Base-by-base conservation (phyloP, 2,888 invertebrate genomes). In the Chironomus tentans region DNA sequence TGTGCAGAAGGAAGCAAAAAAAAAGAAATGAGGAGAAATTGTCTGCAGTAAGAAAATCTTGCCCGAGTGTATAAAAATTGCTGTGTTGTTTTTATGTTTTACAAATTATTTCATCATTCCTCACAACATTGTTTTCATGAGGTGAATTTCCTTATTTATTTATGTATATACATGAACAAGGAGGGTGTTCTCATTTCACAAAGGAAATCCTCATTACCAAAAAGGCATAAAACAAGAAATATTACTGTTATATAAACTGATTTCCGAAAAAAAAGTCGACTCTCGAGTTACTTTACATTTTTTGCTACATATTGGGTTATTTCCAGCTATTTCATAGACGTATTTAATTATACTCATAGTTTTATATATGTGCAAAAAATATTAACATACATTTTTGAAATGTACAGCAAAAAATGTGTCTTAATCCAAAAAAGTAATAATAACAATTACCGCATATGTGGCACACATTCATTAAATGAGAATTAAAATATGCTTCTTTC, bases 61-160 rank as follows among this genome's bases (percentile, higher is more conserved):
- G 65, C 22, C 21, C 65, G 65, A 72, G 72, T 72, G 38, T 72
- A 72, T 72, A 38, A 72, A 72, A 72, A 61, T 61, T 72, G 61
- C 28, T 72, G 38, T 72, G 72, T 70, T 70, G 70, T 72, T 62
- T 72, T 72, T 72, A 72, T 72, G 72, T 72, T 72, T 72, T 72
- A 72, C 72, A 72, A 72, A 72, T 72, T 72, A 72, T 72, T 72
- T 72, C 72, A 72, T 72, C 72, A 72, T 72, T 62, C 62, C 28
- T 50, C 71, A 50, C 48, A 50, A 56, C 56, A 50, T 56, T 65
- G 24, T n/a, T 50, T 71, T 48, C 50, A 50, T 21, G 28, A 71
- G 71, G 56, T 71, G 50, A 56, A 22, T 71, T 46, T 56, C n/a
- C 10, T 70, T 70, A 5, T 38, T 47, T 56, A 56, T 56, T 56